phyloP scores from a whole-genome alignment of 92 coral and sea anemone species.

The Siderastrea siderea region DNA sequence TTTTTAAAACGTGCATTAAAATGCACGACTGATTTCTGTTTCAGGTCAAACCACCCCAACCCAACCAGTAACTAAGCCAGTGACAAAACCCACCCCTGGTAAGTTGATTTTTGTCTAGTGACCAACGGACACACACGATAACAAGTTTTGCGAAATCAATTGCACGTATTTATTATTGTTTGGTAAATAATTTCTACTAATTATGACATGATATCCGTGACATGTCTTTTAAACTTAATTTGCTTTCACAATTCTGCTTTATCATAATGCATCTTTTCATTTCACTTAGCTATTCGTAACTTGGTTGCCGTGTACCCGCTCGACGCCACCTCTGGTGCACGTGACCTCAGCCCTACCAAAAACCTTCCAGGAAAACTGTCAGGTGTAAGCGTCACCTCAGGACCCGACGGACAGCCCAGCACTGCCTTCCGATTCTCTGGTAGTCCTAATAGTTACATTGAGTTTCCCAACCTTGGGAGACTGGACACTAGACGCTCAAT shows the following conservation, averaged over 20 bases:
- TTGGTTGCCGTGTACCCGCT: slow-evolving; percentile 82
- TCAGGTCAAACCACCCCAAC: slow-evolving; percentile 32
- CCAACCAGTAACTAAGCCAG: slow-evolving; percentile 47
- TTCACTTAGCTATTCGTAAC: slow-evolving; percentile 31
- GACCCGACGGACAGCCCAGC: slow-evolving; percentile 84
- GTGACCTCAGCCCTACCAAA: slow-evolving; percentile 72
- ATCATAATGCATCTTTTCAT: not conserved
- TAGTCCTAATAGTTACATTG: slow-evolving; percentile 69
- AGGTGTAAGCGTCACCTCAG: slow-evolving; percentile 60
- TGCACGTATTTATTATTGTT: too few species aligned
- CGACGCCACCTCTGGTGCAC: slow-evolving; percentile 67
- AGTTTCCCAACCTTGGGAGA: slow-evolving; percentile 84
- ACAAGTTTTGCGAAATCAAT: not conserved
- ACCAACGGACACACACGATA: too few species aligned
- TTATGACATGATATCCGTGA: not conserved
- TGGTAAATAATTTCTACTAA: too few species aligned
- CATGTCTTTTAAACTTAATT: not conserved
- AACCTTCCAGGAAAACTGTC: slow-evolving; percentile 74
- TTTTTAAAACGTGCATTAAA: too few species aligned
- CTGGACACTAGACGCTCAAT: slow-evolving; percentile 87
- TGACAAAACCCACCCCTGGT: slow-evolving; percentile 37
- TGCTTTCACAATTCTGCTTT: not conserved
- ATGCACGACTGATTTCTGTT: slow-evolving; percentile 18
- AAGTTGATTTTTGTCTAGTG: not conserved
- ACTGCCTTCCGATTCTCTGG: slow-evolving; percentile 79